These are phyloP conservation scores for Synergus umbraculus DNA, from an alignment of 2,888 invertebrate species.

Conservation along the genomic window DNA sequence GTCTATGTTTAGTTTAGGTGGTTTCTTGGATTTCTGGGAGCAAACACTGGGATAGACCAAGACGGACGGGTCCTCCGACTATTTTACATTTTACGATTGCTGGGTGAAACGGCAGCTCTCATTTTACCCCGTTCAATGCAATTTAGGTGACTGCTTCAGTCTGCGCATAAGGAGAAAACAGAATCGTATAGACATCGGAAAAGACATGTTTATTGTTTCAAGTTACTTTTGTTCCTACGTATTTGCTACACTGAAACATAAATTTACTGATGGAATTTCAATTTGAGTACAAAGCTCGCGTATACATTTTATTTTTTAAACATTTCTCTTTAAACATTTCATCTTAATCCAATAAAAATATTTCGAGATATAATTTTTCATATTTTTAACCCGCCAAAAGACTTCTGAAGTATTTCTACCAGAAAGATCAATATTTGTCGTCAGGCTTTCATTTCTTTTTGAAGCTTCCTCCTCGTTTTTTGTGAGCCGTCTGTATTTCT, in stretches of 20 bases:
- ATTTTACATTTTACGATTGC: slow-evolving; percentile 37
- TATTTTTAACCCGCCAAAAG: background rate
- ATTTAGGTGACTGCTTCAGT: slow-evolving; percentile 23
- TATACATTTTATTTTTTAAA: no score
- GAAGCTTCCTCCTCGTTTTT: background rate
- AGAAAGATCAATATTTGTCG: slow-evolving; percentile 23
- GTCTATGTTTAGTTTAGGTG: slow-evolving; percentile 40
- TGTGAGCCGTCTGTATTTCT: background rate
- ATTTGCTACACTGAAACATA: background rate
- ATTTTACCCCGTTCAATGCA: slow-evolving; percentile 6
- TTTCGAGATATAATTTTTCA: no score
- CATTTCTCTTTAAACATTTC: no score
- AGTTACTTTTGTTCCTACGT: background rate
- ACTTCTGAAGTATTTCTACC: background rate
- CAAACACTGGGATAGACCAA: slow-evolving; percentile 18
- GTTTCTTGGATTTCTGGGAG: slow-evolving; percentile 35
- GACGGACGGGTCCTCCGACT: slow-evolving; percentile 16
- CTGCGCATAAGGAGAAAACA: background rate
- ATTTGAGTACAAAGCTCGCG: no score
- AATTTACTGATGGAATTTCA: background rate
- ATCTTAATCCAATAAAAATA: no score
- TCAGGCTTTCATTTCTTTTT: background rate
- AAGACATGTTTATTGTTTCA: slow-evolving; percentile 4
- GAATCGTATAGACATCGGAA: background rate
- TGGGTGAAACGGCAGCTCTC: slow-evolving; percentile 35